Conservation (phyloP, 2,113 vertebrate genomes). For the Polypterus bichir region DNA sequence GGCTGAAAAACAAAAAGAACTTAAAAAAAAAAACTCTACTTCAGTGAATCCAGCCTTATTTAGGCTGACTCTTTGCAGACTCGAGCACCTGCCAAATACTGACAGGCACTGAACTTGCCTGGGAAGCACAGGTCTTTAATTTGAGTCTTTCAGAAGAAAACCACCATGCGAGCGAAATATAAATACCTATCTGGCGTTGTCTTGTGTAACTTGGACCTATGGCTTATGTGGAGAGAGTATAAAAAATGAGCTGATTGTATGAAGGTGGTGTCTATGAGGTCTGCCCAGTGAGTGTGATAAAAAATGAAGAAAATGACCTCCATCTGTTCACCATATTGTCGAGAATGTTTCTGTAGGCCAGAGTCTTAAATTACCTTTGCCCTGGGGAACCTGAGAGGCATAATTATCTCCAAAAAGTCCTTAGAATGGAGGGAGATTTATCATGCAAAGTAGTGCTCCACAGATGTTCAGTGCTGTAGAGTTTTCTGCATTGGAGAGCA, state of each 20-base stretch:
- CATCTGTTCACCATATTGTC: slow-evolving; percentile 32
- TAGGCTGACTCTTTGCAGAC: neutral
- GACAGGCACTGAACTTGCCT: neutral
- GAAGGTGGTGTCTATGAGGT: slow-evolving; percentile 4
- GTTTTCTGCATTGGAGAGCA: slow-evolving; percentile 25
- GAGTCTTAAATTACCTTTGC: slow-evolving; percentile 34
- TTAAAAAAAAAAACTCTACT: slow-evolving; percentile 22
- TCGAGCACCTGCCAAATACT: neutral
- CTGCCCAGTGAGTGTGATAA: slow-evolving; percentile 9
- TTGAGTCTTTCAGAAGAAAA: neutral
- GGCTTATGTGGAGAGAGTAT: too few species aligned
- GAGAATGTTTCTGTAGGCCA: slow-evolving; percentile 29
- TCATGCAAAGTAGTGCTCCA: slow-evolving; percentile 26
- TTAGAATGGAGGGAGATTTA: slow-evolving; percentile 32
- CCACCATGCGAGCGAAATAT: neutral
- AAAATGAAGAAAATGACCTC: slow-evolving; percentile 30
- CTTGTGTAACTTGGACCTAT: too few species aligned
- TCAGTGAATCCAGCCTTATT: slow-evolving; percentile 17
- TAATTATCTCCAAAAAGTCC: slow-evolving; percentile 39
- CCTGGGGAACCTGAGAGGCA: slow-evolving; percentile 22
- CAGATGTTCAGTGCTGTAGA: slow-evolving; percentile 14
- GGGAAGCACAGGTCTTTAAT: neutral
- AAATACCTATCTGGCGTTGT: neutral
- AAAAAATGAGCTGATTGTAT: slow-evolving; percentile 18
- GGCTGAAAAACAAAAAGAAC: slow-evolving; percentile 21